phyloP scores from a whole-genome alignment of 2,113 vertebrate species.

The Grantiella picta region DNA sequence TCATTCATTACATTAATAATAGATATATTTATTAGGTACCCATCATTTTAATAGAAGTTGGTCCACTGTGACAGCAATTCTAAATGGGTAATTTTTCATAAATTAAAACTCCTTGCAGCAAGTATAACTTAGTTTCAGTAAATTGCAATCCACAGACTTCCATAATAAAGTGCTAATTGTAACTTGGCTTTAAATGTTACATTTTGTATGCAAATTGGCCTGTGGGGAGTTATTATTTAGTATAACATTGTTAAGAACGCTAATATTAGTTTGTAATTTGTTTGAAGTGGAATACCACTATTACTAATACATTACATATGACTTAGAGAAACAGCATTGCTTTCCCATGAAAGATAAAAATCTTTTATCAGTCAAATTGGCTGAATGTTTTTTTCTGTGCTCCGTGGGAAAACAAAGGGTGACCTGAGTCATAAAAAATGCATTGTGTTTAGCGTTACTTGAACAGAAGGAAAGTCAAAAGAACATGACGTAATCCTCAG shows the following conservation, averaged over 20 bases:
- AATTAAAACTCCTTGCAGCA: slow-evolving; percentile 66
- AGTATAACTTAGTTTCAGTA: slow-evolving; percentile 63
- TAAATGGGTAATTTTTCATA: slow-evolving; percentile 70
- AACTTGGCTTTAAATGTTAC: slow-evolving; percentile 73
- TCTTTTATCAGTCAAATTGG: slow-evolving; percentile 59
- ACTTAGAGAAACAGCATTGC: slow-evolving; percentile 51
- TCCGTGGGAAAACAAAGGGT: slow-evolving; percentile 60
- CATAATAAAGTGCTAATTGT: slow-evolving; percentile 74
- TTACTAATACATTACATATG: slow-evolving; percentile 61
- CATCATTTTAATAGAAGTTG: slow-evolving; percentile 43
- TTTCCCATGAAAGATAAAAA: slow-evolving; percentile 62
- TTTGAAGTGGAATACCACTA: slow-evolving; percentile 69
- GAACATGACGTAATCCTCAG: slow-evolving; percentile 2
- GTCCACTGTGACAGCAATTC: slow-evolving; percentile 52
- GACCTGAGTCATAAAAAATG: slow-evolving; percentile 56
- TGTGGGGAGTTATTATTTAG: slow-evolving; percentile 68
- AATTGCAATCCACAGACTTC: slow-evolving; percentile 67
- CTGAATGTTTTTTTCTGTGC: slow-evolving; percentile 17
- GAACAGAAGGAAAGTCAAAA: slow-evolving; percentile 46
- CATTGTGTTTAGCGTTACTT: slow-evolving; percentile 46
- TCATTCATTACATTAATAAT: slow-evolving; percentile 20
- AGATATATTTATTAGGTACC: slow-evolving; percentile 39
- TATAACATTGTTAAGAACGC: slow-evolving; percentile 62
- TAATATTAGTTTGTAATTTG: slow-evolving; percentile 71
- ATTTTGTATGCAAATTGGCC: slow-evolving; percentile 73